phyloP scores from a whole-genome alignment of 1,140 invertebrate species.

The Platyura marginata region DNA sequence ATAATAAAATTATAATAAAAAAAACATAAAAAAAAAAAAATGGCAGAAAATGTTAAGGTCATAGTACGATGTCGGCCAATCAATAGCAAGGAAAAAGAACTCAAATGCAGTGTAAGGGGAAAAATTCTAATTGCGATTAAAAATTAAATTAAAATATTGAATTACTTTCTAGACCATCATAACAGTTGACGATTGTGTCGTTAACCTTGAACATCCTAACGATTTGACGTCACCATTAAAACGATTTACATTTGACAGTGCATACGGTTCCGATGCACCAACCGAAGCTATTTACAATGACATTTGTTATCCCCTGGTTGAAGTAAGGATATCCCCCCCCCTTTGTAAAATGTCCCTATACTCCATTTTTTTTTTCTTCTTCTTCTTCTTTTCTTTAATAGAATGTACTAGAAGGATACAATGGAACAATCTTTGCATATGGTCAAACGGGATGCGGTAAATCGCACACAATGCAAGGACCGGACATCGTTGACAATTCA shows the following conservation, averaged over 20 bases:
- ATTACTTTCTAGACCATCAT: conserved; percentile 54
- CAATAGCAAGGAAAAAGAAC: conserved; percentile 51
- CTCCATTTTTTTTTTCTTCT: too few species aligned
- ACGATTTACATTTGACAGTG: conserved; percentile 66
- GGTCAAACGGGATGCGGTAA: conserved; percentile 77
- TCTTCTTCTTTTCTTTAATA: too few species aligned
- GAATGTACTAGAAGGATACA: conserved; percentile 75
- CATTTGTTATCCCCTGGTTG: conserved; percentile 67
- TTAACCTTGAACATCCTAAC: conserved; percentile 25
- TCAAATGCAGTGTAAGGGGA: conserved; percentile 47
- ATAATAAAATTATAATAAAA: neutral
- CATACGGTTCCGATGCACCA: conserved; percentile 56
- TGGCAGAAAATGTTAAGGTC: conserved; percentile 75
- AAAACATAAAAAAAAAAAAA: conserved; percentile 11
- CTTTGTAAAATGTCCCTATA: too few species aligned
- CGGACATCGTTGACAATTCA: neutral
- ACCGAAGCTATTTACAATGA: conserved; percentile 80
- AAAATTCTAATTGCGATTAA: conserved; percentile 8
- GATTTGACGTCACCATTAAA: conserved; percentile 33
- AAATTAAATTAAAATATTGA: too few species aligned
- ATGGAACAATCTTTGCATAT: conserved; percentile 75
- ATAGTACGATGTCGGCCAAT: conserved; percentile 83
- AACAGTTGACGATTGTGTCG: conserved; percentile 38
- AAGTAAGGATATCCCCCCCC: conserved; percentile 26
- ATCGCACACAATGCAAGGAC: conserved; percentile 66